Conservation (phyloP, 2,797 vertebrate species). For the Anisognathus igniventris region DNA sequence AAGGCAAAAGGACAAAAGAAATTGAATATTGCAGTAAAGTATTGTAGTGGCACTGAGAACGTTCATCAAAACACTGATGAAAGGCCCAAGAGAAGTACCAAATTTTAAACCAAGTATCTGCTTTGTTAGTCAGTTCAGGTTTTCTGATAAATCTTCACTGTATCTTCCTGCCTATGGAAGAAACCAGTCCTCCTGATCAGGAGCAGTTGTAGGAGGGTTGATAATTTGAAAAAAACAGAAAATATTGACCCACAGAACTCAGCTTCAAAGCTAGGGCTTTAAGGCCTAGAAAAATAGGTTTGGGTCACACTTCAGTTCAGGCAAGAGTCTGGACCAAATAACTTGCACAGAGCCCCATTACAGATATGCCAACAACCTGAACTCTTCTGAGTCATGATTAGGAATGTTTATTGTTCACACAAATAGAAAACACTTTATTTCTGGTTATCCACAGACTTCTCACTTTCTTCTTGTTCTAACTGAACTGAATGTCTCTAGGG, state of each 20-base stretch:
- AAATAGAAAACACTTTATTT: neutral
- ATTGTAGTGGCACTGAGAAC: neutral
- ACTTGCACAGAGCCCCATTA: neutral
- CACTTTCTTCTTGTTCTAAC: neutral
- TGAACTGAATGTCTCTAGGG: neutral
- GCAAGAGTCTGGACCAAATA: neutral
- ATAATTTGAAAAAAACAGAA: neutral
- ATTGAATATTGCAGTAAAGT: neutral
- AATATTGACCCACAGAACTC: neutral
- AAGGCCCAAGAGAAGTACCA: neutral
- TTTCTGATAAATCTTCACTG: neutral
- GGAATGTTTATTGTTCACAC: neutral
- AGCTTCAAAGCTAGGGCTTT: neutral
- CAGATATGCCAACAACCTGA: neutral
- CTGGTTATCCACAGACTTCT: neutral
- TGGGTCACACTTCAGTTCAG: neutral
- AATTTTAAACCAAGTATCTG: neutral
- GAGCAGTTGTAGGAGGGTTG: neutral
- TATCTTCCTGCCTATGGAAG: neutral
- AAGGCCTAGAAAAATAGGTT: neutral
- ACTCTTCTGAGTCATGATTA: neutral
- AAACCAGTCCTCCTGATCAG: neutral
- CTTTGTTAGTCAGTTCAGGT: neutral
- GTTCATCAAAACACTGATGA: neutral
- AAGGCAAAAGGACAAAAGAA: neutral